Conservation (phyloP, 2,113 vertebrate genomes). For the Harpagus bidentatus region DNA sequence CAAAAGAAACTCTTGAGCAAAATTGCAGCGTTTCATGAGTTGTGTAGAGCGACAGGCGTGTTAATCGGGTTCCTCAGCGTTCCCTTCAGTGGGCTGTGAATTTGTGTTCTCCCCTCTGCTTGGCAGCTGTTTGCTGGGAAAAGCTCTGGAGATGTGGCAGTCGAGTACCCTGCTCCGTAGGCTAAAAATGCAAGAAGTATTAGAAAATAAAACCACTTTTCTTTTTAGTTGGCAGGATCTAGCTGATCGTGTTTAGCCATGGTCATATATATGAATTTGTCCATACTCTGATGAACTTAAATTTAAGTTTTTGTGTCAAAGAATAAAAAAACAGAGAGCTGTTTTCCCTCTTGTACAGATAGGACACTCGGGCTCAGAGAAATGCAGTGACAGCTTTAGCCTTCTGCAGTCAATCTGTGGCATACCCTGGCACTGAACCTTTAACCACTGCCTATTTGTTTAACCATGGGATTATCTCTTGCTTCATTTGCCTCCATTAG, state of each 20-base stretch:
- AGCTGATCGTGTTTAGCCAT: not conserved
- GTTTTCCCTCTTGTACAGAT: not conserved
- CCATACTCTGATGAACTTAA: not conserved
- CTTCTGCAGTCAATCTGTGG: not conserved
- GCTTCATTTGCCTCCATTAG: not conserved
- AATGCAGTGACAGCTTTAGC: not conserved
- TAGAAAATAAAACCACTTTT: not conserved
- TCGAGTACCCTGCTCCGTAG: not conserved
- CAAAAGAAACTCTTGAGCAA: too few relatives aligned
- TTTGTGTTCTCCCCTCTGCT: not conserved
- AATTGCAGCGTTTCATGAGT: fast-evolving
- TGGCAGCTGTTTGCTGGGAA: not conserved
- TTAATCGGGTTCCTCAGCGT: not conserved
- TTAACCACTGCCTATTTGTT: not conserved
- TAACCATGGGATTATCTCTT: not conserved
- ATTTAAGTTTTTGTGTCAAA: not conserved
- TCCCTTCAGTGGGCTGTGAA: fast-evolving
- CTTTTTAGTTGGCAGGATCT: not conserved
- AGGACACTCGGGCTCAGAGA: not conserved
- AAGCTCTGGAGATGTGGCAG: not conserved
- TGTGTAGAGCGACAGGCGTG: fast-evolving
- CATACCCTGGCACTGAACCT: not conserved
- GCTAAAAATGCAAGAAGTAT: not conserved
- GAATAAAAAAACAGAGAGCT: not conserved
- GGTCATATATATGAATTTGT: not conserved